A percentile compares a stretch with the other conserved stretches of the same genome.
These are phyloP conservation scores for Rhagium mordax DNA, from an alignment of 2,888 invertebrate genomes.

Conservation along the genomic window DNA sequence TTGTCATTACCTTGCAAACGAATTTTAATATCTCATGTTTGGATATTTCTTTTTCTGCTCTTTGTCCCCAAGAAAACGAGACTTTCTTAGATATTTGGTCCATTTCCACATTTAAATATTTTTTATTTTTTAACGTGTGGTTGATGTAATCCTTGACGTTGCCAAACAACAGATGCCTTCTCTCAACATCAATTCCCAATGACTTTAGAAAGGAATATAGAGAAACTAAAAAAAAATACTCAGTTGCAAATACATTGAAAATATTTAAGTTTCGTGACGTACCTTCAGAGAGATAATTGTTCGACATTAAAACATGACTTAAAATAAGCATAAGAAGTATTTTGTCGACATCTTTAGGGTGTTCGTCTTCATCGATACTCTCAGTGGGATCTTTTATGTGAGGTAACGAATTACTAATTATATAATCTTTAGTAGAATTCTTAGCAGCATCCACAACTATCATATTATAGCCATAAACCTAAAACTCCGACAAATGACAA, in stretches of 20 bases:
- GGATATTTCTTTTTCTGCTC: slow-evolving; percentile 60
- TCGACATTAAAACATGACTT: slow-evolving; percentile 60
- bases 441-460: slow-evolving; percentile 49
- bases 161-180: slow-evolving; percentile 57
- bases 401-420: slow-evolving; percentile 56
- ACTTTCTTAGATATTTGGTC: slow-evolving; percentile 54
- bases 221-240: slow-evolving; percentile 53
- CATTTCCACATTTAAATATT: slow-evolving; percentile 54
- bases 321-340: slow-evolving; percentile 57
- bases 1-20: slow-evolving; percentile 59
- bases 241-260: too few species aligned
- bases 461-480: slow-evolving; percentile 60
- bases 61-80: slow-evolving; percentile 56
- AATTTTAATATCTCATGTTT: slow-evolving; percentile 59
- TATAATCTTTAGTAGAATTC: slow-evolving; percentile 53
- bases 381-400: slow-evolving; percentile 49
- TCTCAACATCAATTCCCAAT: slow-evolving; percentile 55
- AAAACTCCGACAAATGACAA: slow-evolving; percentile 27
- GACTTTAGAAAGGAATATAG: slow-evolving; percentile 56
- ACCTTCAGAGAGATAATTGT: slow-evolving; percentile 57
- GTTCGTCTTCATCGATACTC: slow-evolving; percentile 39
- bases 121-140: slow-evolving; percentile 53
- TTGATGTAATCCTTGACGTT: slow-evolving; percentile 58
- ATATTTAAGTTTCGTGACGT: too few species aligned
- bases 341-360: slow-evolving; percentile 54